Evolutionary conservation across 2,888 invertebrate genomes (phyloP).

Genomic region (Atherix ibis): DNA sequence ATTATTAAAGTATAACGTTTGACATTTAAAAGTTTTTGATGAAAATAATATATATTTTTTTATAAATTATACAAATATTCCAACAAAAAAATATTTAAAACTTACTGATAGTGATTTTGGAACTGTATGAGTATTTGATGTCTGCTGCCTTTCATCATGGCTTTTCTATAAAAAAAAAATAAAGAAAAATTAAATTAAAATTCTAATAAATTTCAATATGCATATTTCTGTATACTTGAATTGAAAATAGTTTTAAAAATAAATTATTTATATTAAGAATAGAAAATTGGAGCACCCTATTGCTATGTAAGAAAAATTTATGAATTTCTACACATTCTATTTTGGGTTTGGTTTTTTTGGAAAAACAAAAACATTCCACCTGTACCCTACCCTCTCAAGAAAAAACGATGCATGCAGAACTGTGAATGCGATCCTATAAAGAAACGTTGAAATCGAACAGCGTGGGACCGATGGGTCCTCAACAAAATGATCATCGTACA

Average conservation of each 20-base stretch:
- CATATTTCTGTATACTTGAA: background rate
- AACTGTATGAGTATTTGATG: constrained; percentile 11
- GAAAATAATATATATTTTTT: no score
- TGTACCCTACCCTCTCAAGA: constrained; percentile 12
- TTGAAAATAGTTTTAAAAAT: background rate
- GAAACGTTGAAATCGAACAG: constrained; percentile 16
- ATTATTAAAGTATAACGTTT: no score
- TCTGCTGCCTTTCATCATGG: constrained; percentile 12
- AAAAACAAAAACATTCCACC: no score
- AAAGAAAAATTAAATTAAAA: constrained; percentile 2
- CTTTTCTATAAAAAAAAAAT: constrained; percentile 16
- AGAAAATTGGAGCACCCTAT: background rate
- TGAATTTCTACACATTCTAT: no score
- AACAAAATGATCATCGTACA: constrained; percentile 16
- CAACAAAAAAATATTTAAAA: no score
- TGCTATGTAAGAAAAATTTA: no score
- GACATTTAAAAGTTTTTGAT: no score
- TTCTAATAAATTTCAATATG: background rate
- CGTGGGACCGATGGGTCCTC: constrained; percentile 14
- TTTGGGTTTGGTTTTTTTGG: background rate
- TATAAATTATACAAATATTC: no score
- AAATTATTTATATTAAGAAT: background rate
- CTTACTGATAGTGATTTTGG: constrained; percentile 16
- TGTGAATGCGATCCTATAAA: constrained; percentile 16
- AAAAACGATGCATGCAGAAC: constrained; percentile 17